These are phyloP conservation scores for Argentina silus DNA, from an alignment of 2,797 vertebrate genomes.

Conservation along the genomic window DNA sequence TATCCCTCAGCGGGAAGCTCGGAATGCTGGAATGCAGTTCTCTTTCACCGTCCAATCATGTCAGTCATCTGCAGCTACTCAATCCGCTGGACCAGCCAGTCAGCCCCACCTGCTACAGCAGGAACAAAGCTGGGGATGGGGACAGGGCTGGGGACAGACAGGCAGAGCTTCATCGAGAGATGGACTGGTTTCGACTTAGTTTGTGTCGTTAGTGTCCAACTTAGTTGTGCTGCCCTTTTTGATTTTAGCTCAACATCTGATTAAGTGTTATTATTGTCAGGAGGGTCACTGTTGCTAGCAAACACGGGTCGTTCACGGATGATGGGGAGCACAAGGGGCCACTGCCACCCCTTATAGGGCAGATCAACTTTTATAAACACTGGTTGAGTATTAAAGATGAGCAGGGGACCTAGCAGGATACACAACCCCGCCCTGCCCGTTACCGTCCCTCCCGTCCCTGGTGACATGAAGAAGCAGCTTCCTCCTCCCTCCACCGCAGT, in stretches of 20 bases:
- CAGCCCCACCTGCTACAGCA: conserved; percentile 9
- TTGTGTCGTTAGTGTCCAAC: no score
- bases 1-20: conserved; percentile 34
- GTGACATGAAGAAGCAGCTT: conserved; percentile 14
- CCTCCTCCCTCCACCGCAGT: conserved; percentile 3
- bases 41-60: conserved; percentile 18
- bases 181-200: no score
- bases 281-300: background rate
- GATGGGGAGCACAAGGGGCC: background rate
- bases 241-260: no score
- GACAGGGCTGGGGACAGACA: no score
- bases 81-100: conserved; percentile 16
- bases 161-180: no score
- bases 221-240: no score
- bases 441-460: background rate
- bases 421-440: no score
- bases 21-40: conserved; percentile 40
- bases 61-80: conserved; percentile 26
- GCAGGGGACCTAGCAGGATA: no score
- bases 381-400: no score
- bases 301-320: background rate
- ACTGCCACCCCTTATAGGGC: background rate
- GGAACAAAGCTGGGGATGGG: background rate
- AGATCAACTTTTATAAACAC: background rate
- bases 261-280: background rate